These are phyloP conservation scores for Haemorhous mexicanus DNA, from an alignment of 2,113 vertebrate species.

Conservation along the genomic window DNA sequence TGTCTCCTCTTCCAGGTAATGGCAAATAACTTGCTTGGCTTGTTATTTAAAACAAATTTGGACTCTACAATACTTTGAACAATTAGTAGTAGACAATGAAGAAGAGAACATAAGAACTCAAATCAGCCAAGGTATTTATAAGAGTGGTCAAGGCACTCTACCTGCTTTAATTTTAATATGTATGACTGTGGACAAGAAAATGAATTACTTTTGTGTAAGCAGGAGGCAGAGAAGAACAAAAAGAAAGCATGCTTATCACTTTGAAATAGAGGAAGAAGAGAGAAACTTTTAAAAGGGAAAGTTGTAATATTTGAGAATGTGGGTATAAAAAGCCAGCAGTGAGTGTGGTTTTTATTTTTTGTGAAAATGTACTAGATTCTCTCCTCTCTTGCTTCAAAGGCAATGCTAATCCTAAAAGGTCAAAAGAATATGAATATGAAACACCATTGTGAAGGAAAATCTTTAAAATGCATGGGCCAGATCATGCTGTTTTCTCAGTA, in stretches of 20 bases:
- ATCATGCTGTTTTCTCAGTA: neutral
- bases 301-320: neutral
- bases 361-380: neutral
- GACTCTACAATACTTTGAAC: neutral
- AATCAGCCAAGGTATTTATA: neutral
- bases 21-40: neutral
- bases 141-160: neutral
- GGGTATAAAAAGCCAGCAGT: neutral
- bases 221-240: neutral
- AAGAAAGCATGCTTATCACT: neutral
- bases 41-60: neutral
- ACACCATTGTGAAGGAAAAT: neutral
- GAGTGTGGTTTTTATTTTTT: neutral
- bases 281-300: neutral
- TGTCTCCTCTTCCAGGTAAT: neutral
- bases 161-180: neutral
- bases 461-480: neutral
- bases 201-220: neutral
- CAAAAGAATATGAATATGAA: constrained; percentile 22
- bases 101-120: neutral
- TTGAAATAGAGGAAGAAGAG: neutral
- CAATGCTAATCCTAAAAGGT: constrained; percentile 7
- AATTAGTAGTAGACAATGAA: neutral
- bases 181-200: neutral
- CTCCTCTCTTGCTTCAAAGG: neutral